phyloP scores from a whole-genome alignment of 2,113 vertebrate genomes.

The Macroglossus sobrinus region DNA sequence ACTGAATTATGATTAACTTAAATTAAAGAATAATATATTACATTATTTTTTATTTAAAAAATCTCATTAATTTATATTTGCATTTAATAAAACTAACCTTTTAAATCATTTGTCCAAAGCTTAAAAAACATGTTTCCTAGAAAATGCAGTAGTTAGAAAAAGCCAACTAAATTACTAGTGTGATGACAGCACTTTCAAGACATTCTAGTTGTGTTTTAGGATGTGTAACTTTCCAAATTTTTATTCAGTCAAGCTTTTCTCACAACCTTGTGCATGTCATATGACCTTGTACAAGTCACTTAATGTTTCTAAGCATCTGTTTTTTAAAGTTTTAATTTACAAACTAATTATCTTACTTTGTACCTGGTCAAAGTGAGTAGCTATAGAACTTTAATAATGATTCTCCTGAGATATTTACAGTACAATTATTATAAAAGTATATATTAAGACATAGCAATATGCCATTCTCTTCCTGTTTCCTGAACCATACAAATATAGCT shows the following conservation, averaged over 20 bases:
- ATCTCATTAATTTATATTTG: slow-evolving; percentile 62
- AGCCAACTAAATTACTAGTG: neutral
- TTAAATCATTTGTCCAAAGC: slow-evolving; percentile 59
- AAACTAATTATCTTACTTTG: neutral
- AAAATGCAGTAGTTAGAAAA: neutral
- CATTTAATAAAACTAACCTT: slow-evolving; percentile 69
- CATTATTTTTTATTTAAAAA: slow-evolving; percentile 60
- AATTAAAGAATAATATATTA: slow-evolving; percentile 59
- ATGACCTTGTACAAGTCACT: neutral
- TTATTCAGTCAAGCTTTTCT: neutral
- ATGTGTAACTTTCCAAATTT: neutral
- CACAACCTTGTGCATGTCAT: neutral
- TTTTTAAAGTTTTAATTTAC: slow-evolving; percentile 35
- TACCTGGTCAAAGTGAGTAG: neutral
- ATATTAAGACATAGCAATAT: neutral
- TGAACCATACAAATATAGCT: neutral
- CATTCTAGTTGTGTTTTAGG: neutral
- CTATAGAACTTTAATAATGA: neutral
- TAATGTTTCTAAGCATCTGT: neutral
- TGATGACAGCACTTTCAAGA: neutral
- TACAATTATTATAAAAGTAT: neutral
- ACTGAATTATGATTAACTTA: slow-evolving; percentile 65
- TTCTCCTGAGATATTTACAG: slow-evolving; percentile 20
- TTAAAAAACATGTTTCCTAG: neutral
- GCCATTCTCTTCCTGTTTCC: neutral